Conservation (phyloP, 1,140 invertebrate species). For the Leptonema lineaticorne region DNA sequence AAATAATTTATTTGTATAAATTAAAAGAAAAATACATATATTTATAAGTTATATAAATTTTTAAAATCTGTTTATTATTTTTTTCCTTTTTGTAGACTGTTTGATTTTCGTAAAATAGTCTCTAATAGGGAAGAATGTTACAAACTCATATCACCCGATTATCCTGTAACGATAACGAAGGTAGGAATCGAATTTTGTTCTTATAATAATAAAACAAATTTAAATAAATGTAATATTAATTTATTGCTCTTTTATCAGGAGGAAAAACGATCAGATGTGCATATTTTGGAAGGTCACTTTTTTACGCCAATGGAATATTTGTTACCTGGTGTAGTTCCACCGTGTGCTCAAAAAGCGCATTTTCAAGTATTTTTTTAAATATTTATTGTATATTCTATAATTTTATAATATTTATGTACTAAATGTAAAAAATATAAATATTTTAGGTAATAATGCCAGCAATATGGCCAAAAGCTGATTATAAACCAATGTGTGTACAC, state of each 20-base stretch:
- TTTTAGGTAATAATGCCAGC: conserved; percentile 78
- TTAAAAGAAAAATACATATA: no score
- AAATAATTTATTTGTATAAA: no score
- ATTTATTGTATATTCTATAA: background rate
- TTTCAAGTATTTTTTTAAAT: conserved; percentile 53
- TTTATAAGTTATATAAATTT: no score
- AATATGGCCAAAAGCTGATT: conserved; percentile 68
- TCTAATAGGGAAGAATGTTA: conserved; percentile 80
- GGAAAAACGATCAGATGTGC: conserved; percentile 72
- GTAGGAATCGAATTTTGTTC: conserved; percentile 54
- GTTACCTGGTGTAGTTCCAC: conserved; percentile 84
- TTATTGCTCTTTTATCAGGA: conserved; percentile 59
- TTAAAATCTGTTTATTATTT: no score
- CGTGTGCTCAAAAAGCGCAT: conserved; percentile 76
- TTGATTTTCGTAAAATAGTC: conserved; percentile 87
- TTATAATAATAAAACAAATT: conserved; percentile 23
- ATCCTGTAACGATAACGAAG: conserved; percentile 88
- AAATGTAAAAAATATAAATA: background rate
- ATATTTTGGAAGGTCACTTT: conserved; percentile 86
- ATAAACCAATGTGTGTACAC: conserved; percentile 89
- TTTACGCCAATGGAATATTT: conserved; percentile 79
- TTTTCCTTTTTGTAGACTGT: conserved; percentile 66
- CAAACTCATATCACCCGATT: conserved; percentile 76
- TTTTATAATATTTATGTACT: background rate
- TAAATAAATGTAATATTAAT: conserved; percentile 5